phyloP scores from a whole-genome alignment of 2,113 vertebrate species.

The Mormyrus lacerda region DNA sequence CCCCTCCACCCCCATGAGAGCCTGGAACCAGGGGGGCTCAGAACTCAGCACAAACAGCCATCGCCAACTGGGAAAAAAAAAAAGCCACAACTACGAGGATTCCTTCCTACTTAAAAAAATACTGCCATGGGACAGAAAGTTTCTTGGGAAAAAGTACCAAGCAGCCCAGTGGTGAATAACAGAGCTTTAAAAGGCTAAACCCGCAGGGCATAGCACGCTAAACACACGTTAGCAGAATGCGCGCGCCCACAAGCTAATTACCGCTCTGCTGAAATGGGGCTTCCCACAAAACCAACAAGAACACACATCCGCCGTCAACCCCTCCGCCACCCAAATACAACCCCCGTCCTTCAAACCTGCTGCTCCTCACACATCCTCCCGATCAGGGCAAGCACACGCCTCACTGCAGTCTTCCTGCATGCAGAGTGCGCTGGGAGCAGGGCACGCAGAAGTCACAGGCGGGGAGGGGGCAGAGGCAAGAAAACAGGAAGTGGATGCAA shows the following conservation, averaged over 20 bases:
- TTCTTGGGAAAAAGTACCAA: not conserved
- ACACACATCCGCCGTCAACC: not conserved
- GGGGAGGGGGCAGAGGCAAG: not conserved
- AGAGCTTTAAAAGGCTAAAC: not conserved
- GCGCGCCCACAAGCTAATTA: not conserved
- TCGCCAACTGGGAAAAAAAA: not conserved
- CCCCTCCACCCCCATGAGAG: not conserved
- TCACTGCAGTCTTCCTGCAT: conserved; percentile 73
- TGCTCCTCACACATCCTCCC: conserved; percentile 79
- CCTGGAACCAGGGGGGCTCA: not conserved
- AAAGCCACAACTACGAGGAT: not conserved
- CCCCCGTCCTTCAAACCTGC: conserved; percentile 77
- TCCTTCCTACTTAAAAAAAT: not conserved
- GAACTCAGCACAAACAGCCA: not conserved
- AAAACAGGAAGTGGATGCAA: conserved; percentile 3
- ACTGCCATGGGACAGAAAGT: not conserved
- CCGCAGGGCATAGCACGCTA: not conserved
- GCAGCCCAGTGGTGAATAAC: not conserved
- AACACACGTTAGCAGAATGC: not conserved
- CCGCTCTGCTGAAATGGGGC: not conserved
- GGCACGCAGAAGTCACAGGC: not conserved
- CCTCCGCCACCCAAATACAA: not conserved
- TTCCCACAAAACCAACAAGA: not conserved
- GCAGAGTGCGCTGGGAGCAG: not conserved
- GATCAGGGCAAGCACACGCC: conserved; percentile 69